Evolutionary conservation across 2,113 vertebrate species (phyloP).

Genomic region (cat (Felis catus)): F.catus_Fca126_mat1.0 CM031416.1:54119501-54120000

Average conservation of each 20-base stretch:
- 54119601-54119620: neutral
- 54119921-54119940: neutral
- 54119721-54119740: conserved; percentile 26
- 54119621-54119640: neutral
- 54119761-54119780: neutral
- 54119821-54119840: conserved; percentile 34
- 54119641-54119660: conserved; percentile 55
- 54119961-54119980: neutral
- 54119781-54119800: conserved; percentile 9
- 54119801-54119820: neutral
- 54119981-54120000: neutral
- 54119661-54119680: conserved; percentile 46
- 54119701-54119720: neutral
- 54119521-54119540: neutral
- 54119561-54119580: neutral
- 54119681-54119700: neutral
- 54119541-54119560: neutral
- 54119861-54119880: conserved; percentile 35
- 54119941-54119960: conserved; percentile 11
- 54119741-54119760: neutral
- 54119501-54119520: neutral
- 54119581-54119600: neutral
- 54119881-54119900: neutral
- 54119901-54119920: neutral
- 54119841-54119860: neutral